A percentile compares a stretch with the other conserved stretches of the same genome.
Evolutionary conservation across 1,140 invertebrate genomes (phyloP).

Genomic region (Luehdorfia chinensis): DNA sequence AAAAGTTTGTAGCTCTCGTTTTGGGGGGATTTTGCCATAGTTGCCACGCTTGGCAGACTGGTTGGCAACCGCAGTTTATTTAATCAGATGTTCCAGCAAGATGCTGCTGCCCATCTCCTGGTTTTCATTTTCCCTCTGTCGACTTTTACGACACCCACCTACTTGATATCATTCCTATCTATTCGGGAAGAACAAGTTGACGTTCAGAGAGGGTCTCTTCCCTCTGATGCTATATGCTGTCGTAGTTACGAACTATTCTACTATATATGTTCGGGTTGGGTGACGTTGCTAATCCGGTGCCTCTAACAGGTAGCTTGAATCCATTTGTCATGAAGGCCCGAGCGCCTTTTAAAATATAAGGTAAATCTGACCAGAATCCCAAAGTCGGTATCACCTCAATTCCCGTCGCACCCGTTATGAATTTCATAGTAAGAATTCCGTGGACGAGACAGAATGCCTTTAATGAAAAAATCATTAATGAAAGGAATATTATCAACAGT

Average conservation of each 20-base stretch:
- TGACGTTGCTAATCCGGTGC: constrained; percentile 38
- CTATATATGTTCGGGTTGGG: constrained; percentile 73
- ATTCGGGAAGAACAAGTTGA: constrained; percentile 60
- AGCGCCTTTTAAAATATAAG: constrained; percentile 76
- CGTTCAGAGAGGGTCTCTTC: constrained; percentile 47
- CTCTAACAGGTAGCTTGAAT: constrained; percentile 57
- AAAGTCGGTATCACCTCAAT: constrained; percentile 78
- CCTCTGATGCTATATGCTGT: constrained; percentile 73
- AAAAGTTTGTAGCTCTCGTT: too few species aligned
- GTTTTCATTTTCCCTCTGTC: too few species aligned
- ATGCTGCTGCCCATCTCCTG: too few species aligned
- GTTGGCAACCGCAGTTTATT: too few species aligned
- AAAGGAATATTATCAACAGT: constrained; percentile 69
- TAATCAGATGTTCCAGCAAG: too few species aligned
- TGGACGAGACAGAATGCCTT: constrained; percentile 65
- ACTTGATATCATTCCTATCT: constrained; percentile 16
- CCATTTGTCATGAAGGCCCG: constrained; percentile 65
- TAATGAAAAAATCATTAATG: too few species aligned
- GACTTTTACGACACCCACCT: too few species aligned
- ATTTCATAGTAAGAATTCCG: constrained; percentile 76
- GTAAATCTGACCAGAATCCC: constrained; percentile 77
- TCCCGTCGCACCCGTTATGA: constrained; percentile 78
- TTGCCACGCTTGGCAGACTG: too few species aligned
- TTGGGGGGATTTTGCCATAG: too few species aligned
- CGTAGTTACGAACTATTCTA: too few species aligned